Conservation (phyloP, 1,140 invertebrate species). For the Saccostrea echinata region DNA sequence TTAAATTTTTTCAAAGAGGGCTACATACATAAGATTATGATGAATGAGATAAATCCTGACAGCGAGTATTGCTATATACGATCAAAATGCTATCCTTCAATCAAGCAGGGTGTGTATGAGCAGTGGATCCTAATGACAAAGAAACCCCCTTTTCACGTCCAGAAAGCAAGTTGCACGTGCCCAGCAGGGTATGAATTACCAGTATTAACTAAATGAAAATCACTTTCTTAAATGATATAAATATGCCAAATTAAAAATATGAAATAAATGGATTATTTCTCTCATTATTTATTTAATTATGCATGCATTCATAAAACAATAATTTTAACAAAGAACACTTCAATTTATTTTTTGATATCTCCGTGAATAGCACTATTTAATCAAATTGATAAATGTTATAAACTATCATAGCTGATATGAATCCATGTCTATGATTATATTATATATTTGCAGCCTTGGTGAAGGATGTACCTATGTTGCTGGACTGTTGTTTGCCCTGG, state of each 20-base stretch:
- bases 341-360: background rate
- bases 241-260: slow-evolving; percentile 23
- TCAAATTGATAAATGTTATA: slow-evolving; percentile 12
- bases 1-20: slow-evolving; percentile 57
- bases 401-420: background rate
- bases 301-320: slow-evolving; percentile 41
- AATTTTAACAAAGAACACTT: background rate
- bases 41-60: slow-evolving; percentile 40
- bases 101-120: slow-evolving; percentile 47
- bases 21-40: slow-evolving; percentile 58
- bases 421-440: no score
- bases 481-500: no score
- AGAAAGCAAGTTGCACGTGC: slow-evolving; percentile 51
- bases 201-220: slow-evolving; percentile 20
- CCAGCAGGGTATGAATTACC: slow-evolving; percentile 51
- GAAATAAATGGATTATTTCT: slow-evolving; percentile 22
- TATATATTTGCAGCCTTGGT: no score
- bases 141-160: slow-evolving; percentile 24
- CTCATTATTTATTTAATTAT: slow-evolving; percentile 1
- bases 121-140: slow-evolving; percentile 55
- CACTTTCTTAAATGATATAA: slow-evolving; percentile 5
- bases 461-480: no score
- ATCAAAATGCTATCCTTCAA: slow-evolving; percentile 58
- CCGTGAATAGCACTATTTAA: background rate
- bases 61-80: slow-evolving; percentile 48